phyloP scores from a whole-genome alignment of 2,113 vertebrate species.

The Crotalus viridis region DNA sequence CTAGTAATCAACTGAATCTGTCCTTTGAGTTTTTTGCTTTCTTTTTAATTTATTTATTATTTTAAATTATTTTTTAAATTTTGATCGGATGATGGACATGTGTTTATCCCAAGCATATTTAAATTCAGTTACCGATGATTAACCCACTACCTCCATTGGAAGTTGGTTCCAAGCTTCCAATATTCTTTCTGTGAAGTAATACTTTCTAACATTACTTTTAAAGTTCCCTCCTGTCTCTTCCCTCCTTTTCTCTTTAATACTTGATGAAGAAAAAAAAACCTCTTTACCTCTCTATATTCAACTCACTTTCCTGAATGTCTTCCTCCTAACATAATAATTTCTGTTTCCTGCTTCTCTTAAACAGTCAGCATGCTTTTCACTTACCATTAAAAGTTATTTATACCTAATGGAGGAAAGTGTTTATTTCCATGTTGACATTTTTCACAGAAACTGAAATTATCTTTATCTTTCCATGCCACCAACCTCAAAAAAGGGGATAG shows the following conservation, averaged over 20 bases:
- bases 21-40: too few relatives aligned
- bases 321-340: background rate
- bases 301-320: background rate
- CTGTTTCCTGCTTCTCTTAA: background rate
- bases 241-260: background rate
- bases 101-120: too few relatives aligned
- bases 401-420: background rate
- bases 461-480: background rate
- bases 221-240: too few relatives aligned
- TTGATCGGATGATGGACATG: too few relatives aligned
- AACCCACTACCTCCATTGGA: too few relatives aligned
- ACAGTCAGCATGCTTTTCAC: background rate
- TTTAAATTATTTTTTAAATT: too few relatives aligned
- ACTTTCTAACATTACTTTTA: too few relatives aligned
- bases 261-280: background rate
- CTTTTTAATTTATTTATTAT: too few relatives aligned
- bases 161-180: too few relatives aligned
- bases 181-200: too few relatives aligned
- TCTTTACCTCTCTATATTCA: background rate
- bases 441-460: background rate
- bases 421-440: background rate
- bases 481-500: background rate
- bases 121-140: too few relatives aligned
- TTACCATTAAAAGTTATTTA: background rate
- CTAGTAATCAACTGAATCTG: too few relatives aligned